A percentile compares a stretch with the other conserved stretches of the same genome.
Evolutionary conservation across 2,113 vertebrate genomes (phyloP).

Genomic region (Anas platyrhynchos): DNA sequence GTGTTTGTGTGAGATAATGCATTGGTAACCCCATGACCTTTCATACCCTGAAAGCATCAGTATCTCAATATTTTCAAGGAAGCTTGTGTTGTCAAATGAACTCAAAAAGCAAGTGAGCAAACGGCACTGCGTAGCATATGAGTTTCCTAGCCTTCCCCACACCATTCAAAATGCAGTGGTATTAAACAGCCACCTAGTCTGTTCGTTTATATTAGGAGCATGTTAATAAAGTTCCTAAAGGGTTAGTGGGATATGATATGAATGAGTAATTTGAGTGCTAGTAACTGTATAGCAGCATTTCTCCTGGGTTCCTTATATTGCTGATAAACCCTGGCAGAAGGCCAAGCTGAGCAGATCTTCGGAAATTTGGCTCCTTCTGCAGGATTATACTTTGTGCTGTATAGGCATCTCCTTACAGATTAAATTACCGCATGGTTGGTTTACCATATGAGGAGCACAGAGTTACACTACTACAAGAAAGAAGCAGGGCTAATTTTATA

Average conservation of each 20-base stretch:
- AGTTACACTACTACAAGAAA: neutral
- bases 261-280: neutral
- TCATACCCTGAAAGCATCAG: neutral
- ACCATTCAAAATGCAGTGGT: neutral
- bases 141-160: rapidly evolving
- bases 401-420: neutral
- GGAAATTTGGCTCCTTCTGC: neutral
- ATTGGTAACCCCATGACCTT: neutral
- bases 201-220: neutral
- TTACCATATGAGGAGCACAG: neutral
- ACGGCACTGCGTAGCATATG: rapidly evolving
- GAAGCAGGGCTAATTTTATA: neutral
- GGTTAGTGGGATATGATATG: neutral
- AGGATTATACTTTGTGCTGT: neutral
- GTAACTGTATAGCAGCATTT: neutral
- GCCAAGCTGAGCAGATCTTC: neutral
- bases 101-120: neutral
- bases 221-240: neutral
- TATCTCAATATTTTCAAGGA: neutral
- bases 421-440: neutral
- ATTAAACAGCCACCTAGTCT: neutral
- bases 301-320: neutral
- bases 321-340: neutral
- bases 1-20: neutral
- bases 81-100: neutral